Conservation (phyloP, 2,797 vertebrate genomes). For the Acridotheres tristis region DNA sequence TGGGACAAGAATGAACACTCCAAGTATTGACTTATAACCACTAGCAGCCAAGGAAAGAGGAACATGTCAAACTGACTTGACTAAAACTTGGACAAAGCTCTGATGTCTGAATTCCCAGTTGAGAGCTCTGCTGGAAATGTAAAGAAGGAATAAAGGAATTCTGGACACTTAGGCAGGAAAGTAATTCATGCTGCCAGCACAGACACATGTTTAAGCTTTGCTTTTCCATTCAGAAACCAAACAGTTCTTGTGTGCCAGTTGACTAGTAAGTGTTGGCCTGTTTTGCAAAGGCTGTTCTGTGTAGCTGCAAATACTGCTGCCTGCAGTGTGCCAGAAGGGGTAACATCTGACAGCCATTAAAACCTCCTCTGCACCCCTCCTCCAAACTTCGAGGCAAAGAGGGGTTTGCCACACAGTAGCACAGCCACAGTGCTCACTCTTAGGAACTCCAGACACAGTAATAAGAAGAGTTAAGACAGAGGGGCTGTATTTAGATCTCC, state of each 20-base stretch:
- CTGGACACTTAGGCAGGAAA: slow-evolving; percentile 45
- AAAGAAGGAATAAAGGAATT: slow-evolving; percentile 51
- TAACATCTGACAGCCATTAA: background rate
- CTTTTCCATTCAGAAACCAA: slow-evolving; percentile 57
- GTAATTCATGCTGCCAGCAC: slow-evolving; percentile 39
- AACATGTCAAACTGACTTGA: slow-evolving; percentile 42
- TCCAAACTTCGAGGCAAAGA: background rate
- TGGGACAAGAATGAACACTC: background rate
- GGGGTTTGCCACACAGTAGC: background rate
- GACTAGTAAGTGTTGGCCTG: background rate
- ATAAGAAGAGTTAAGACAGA: background rate
- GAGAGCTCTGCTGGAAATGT: slow-evolving; percentile 46
- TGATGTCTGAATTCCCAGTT: slow-evolving; percentile 2
- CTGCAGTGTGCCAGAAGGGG: background rate
- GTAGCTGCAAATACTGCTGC: background rate
- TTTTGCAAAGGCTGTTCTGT: background rate
- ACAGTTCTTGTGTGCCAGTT: background rate
- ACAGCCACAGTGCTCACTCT: fast-evolving
- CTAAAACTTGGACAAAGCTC: slow-evolving; percentile 31
- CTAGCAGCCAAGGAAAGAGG: slow-evolving; percentile 33
- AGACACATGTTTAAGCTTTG: slow-evolving; percentile 55
- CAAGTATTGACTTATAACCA: slow-evolving; percentile 32
- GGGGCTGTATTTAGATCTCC: background rate
- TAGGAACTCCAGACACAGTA: background rate
- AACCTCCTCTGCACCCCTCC: background rate